phyloP scores from a whole-genome alignment of 2,113 vertebrate genomes.

The Rallus limicola region DNA sequence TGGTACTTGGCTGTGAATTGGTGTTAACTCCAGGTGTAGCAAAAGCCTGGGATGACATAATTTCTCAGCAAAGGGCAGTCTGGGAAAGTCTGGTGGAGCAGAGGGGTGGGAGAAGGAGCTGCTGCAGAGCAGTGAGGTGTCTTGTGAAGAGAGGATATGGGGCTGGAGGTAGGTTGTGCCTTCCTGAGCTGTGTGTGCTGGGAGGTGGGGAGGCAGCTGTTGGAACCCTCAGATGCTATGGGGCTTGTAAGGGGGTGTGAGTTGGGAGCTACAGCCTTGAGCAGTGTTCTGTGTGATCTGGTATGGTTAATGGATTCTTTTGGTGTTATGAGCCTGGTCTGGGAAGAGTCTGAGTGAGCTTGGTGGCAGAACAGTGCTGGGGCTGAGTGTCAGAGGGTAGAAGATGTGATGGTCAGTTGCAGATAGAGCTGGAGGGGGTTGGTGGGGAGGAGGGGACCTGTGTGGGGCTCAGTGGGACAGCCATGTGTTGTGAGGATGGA shows the following conservation, averaged over 20 bases:
- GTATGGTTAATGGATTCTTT: background rate
- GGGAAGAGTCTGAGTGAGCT: background rate
- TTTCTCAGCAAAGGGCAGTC: background rate
- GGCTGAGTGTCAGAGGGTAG: background rate
- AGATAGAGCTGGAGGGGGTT: background rate
- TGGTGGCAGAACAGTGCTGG: accelerated
- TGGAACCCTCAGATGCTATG: background rate
- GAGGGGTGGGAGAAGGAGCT: background rate
- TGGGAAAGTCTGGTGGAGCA: background rate
- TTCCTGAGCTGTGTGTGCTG: background rate
- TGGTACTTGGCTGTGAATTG: accelerated
- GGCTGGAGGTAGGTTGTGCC: background rate
- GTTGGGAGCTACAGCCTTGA: accelerated
- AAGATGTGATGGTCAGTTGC: background rate
- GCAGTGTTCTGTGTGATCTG: accelerated
- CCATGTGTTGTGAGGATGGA: accelerated
- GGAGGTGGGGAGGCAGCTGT: background rate
- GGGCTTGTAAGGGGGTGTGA: background rate
- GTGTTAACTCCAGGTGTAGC: background rate
- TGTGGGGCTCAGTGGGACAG: accelerated
- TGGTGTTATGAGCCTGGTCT: background rate
- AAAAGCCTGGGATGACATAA: background rate
- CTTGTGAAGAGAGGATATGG: background rate
- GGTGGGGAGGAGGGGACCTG: background rate
- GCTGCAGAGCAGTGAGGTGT: background rate